Evolutionary conservation across 2,888 invertebrate species (phyloP).

Genomic region (Phyto melanocephala): DNA sequence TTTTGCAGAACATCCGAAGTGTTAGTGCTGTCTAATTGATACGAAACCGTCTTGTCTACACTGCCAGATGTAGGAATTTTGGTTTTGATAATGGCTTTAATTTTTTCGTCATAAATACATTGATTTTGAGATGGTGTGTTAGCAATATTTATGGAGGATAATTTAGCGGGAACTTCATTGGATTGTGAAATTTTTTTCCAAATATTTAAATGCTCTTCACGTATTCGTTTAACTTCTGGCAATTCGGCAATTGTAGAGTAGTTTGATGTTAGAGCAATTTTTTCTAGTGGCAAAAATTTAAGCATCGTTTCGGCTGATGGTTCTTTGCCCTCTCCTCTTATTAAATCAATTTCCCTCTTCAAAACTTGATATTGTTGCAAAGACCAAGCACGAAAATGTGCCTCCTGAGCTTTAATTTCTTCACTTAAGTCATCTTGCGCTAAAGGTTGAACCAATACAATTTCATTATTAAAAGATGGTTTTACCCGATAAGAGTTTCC

Average conservation of each 20-base stretch:
- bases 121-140: background rate
- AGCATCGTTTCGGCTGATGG: constrained; percentile 70
- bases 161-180: background rate
- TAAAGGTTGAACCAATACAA: constrained; percentile 13
- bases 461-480: constrained; percentile 45
- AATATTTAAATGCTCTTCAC: constrained; percentile 68
- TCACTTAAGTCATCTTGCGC: background rate
- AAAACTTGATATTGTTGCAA: constrained; percentile 72
- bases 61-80: background rate
- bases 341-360: constrained; percentile 69
- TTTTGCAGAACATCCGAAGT: too few relatives aligned
- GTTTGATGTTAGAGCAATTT: constrained; percentile 67
- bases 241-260: constrained; percentile 65
- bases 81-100: background rate
- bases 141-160: background rate
- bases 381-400: constrained; percentile 74
- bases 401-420: constrained; percentile 50
- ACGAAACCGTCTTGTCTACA: background rate
- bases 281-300: constrained; percentile 70
- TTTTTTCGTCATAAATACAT: background rate
- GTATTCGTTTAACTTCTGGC: constrained; percentile 68
- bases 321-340: constrained; percentile 69
- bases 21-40: too few relatives aligned
- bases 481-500: constrained; percentile 70
- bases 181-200: constrained; percentile 61